phyloP scores from a whole-genome alignment of 2,888 invertebrate species.

The Trichogramma dendrolimi region DNA sequence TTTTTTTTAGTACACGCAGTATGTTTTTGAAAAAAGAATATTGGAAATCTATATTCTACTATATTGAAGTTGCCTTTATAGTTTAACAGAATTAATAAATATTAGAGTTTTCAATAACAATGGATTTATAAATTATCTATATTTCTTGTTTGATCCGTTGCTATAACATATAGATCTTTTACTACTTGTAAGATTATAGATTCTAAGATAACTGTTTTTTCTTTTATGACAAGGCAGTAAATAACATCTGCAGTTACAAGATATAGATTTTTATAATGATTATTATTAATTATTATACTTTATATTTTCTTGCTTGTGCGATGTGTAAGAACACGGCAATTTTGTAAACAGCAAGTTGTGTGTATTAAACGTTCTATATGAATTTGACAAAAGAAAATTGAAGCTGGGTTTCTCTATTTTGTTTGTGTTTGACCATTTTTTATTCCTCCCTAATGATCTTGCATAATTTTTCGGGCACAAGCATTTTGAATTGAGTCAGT shows the following conservation, averaged over 20 bases:
- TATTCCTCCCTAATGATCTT: too few species aligned
- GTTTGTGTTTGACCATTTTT: too few species aligned
- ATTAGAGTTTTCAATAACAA: too few species aligned
- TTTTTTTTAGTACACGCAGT: conserved; percentile 20
- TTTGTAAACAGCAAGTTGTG: conserved; percentile 29
- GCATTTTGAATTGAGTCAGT: too few species aligned
- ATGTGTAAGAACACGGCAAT: conserved; percentile 27
- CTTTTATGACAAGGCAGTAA: conserved; percentile 18
- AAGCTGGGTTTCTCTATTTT: neutral
- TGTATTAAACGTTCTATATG: conserved; percentile 28
- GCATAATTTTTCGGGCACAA: too few species aligned
- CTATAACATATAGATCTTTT: conserved; percentile 23
- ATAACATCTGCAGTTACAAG: conserved; percentile 21
- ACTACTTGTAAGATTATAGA: conserved; percentile 16
- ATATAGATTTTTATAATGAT: conserved; percentile 26
- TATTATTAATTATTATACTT: conserved; percentile 17
- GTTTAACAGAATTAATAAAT: too few species aligned
- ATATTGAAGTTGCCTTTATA: too few species aligned
- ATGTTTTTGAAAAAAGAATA: conserved; percentile 12
- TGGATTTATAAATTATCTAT: too few species aligned
- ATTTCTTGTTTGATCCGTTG: conserved; percentile 22
- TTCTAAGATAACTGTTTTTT: conserved; percentile 18
- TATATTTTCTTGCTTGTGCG: conserved; percentile 23
- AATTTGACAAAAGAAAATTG: conserved; percentile 19
- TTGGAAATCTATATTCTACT: too few species aligned